phyloP scores from a whole-genome alignment of 1,140 invertebrate genomes.

The Drosophila nebulosa region DNA sequence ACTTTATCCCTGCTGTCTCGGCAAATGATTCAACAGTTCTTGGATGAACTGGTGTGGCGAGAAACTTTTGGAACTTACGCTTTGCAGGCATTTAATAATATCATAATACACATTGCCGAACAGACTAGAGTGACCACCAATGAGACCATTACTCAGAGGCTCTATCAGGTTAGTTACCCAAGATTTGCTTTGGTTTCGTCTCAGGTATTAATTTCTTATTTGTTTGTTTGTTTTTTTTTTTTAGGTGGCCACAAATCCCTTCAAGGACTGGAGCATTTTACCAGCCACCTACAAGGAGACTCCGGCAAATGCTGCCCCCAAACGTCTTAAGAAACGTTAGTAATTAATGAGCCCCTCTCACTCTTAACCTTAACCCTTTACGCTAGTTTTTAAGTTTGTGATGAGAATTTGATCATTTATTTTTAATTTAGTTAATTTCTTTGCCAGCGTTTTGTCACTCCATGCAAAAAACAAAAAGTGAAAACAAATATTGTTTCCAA shows the following conservation, averaged over 20 bases:
- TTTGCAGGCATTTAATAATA: conserved; percentile 90
- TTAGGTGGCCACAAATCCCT: conserved; percentile 89
- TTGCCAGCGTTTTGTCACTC: conserved; percentile 64
- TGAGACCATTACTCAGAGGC: conserved; percentile 80
- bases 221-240: conserved; percentile 28
- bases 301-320: conserved; percentile 72
- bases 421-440: neutral
- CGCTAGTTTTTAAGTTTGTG: conserved; percentile 30
- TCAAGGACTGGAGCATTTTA: conserved; percentile 88
- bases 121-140: conserved; percentile 86
- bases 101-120: conserved; percentile 89
- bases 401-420: conserved; percentile 30
- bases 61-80: conserved; percentile 88
- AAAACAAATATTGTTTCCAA: conserved; percentile 17
- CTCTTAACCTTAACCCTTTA: conserved; percentile 23
- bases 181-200: conserved; percentile 82
- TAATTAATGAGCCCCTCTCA: conserved; percentile 35
- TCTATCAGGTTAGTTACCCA: conserved; percentile 78
- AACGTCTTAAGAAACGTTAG: conserved; percentile 80
- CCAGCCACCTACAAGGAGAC: conserved; percentile 73
- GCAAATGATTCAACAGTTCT: conserved; percentile 93
- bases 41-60: conserved; percentile 92
- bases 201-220: neutral
- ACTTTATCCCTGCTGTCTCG: conserved; percentile 90
- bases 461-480: conserved; percentile 31